Percentiles rank a stretch among this genome's conserved stretches.
These are phyloP conservation scores for Heptranchias perlo DNA, from an alignment of 2,113 vertebrate species.

Conservation along the genomic window DNA sequence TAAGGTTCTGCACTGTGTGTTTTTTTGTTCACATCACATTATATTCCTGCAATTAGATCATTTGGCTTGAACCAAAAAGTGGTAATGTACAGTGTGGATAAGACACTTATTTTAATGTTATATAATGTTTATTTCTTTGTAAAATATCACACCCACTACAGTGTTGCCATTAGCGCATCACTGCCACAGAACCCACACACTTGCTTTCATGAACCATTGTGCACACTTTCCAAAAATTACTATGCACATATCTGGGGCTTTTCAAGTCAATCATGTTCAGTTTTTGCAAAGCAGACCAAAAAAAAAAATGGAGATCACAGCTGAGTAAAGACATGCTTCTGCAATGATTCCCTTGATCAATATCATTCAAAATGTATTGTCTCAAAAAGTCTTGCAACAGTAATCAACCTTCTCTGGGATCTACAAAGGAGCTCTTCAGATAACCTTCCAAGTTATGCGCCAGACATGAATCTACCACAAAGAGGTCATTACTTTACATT, in stretches of 20 bases:
- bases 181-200: neutral
- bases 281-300: neutral
- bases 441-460: neutral
- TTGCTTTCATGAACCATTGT: neutral
- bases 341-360: neutral
- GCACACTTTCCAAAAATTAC: neutral
- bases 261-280: neutral
- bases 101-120: neutral
- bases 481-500: too few relatives aligned
- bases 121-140: neutral
- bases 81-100: neutral
- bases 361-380: neutral
- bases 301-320: neutral
- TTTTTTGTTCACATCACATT: too few relatives aligned
- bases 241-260: neutral
- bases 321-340: neutral
- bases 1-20: too few relatives aligned
- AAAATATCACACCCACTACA: neutral
- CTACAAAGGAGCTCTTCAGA: neutral
- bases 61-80: too few relatives aligned
- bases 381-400: neutral
- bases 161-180: neutral
- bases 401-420: neutral
- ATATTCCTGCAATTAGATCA: too few relatives aligned
- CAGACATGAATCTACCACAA: neutral